phyloP scores from a whole-genome alignment of 2,888 invertebrate genomes.

The Scaptomyza cyrtandrae region DNA sequence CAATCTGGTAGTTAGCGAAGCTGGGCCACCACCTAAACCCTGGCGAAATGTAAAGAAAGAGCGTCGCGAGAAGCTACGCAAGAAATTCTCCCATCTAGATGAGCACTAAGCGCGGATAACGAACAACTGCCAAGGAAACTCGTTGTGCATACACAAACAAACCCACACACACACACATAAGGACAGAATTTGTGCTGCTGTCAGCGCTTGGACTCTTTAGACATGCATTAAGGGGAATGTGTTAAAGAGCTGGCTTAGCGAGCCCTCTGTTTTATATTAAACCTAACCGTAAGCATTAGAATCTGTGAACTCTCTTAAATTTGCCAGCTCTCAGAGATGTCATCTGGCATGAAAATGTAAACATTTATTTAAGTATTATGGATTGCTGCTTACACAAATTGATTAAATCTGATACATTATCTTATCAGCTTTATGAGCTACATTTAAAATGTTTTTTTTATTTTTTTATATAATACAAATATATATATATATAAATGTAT shows the following conservation, averaged over 20 bases:
- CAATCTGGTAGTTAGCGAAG: slow-evolving; percentile 48
- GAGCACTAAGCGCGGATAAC: slow-evolving; percentile 86
- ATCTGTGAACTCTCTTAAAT: slow-evolving; percentile 10
- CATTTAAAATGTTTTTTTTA: background rate
- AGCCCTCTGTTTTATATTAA: slow-evolving; percentile 34
- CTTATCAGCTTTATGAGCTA: slow-evolving; percentile 2
- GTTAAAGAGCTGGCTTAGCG: slow-evolving; percentile 4
- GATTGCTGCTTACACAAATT: background rate
- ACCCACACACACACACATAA: too few relatives aligned
- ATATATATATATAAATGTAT: background rate
- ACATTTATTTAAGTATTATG: background rate
- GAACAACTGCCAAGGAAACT: background rate
- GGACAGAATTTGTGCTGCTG: slow-evolving; percentile 14
- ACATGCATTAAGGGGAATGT: background rate
- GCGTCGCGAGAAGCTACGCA: slow-evolving; percentile 95
- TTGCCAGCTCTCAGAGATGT: background rate
- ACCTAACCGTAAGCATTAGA: slow-evolving; percentile 29
- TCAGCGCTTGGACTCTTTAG: background rate
- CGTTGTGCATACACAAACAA: background rate
- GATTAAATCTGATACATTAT: slow-evolving; percentile 2
- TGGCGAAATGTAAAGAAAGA: slow-evolving; percentile 96
- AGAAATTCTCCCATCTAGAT: slow-evolving; percentile 93
- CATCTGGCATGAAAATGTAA: slow-evolving; percentile 7
- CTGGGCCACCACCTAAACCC: slow-evolving; percentile 86
- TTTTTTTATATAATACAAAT: too few relatives aligned